Base-by-base conservation (phyloP, 2,888 invertebrate species). In the Lasioglossum oenotherae region DNA sequence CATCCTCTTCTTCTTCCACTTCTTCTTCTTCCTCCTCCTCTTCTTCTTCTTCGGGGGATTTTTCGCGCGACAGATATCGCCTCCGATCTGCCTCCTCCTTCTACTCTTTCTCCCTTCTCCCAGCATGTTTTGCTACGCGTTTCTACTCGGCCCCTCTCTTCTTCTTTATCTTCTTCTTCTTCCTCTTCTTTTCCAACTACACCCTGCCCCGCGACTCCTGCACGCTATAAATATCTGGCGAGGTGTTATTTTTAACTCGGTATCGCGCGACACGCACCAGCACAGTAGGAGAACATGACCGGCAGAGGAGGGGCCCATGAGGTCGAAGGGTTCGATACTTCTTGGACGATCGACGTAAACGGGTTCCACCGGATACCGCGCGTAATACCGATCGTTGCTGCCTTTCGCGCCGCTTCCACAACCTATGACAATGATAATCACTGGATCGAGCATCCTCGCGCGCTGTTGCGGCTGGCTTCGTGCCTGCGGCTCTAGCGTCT, bases 161-260 rank as follows among this genome's bases (percentile, higher is more conserved):
- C 77, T 41, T 49, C n/a, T 46, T 35, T 64, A 77, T 44, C 44
- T 41, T 38, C 41, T 14, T 74, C 75, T 41, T 80, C 86, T 41
- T 74, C 80, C 64, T 78, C 84, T 78, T 81, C 69, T 71, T 41
- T 41, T 41, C 1, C 71, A 41, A 12, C n/a, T n/a, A 5, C 71
- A 82, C 78, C 80, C 69, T 78, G 82, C 81, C 76, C 74, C 64
- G 71, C 64, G 12, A 71, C 74, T 16, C 80, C 10, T 72, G 71
- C 81, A 81, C 78, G 91, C 93, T 94, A 94, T 94, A 93, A 93
- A 94, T 94, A 95, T 92, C 93, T 88, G 84, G 85, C 88, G 84
- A 87, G 88, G 88, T 91, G 94, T 94, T 94, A 94, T 94, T 94
- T 94, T 94, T 94, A 94, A 94, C 92, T 84, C 83, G 78, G 80